These are phyloP conservation scores for Drosophila sp. DNA, from an alignment of 1,140 invertebrate species.

Conservation along the genomic window DNA sequence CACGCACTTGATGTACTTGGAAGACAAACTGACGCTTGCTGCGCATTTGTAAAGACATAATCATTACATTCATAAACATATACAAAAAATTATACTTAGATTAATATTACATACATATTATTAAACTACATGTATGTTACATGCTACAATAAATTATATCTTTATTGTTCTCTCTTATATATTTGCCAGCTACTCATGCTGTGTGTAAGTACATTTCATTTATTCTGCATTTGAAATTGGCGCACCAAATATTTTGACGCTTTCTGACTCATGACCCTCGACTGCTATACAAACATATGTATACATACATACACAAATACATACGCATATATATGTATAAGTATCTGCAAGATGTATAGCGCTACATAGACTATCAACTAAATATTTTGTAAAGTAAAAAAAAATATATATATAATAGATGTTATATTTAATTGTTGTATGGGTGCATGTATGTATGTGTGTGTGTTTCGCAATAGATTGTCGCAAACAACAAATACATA, in stretches of 20 bases:
- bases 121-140: slow-evolving; percentile 65
- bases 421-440: slow-evolving; percentile 47
- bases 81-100: slow-evolving; percentile 55
- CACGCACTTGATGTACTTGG: slow-evolving; percentile 60
- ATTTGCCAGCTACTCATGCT: slow-evolving; percentile 5
- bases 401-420: slow-evolving; percentile 45
- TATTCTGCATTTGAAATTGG: slow-evolving; percentile 36
- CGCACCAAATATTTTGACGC: slow-evolving; percentile 66
- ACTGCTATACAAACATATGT: slow-evolving; percentile 50
- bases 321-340: not conserved
- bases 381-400: slow-evolving; percentile 58
- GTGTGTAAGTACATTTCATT: slow-evolving; percentile 30
- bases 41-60: slow-evolving; percentile 53
- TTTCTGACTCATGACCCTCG: slow-evolving; percentile 67
- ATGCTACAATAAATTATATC: slow-evolving; percentile 76
- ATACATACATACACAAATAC: slow-evolving; percentile 39
- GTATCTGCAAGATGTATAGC: slow-evolving; percentile 27
- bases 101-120: slow-evolving; percentile 58
- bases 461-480: slow-evolving; percentile 17
- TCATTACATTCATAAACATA: slow-evolving; percentile 49
- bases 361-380: slow-evolving; percentile 57
- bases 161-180: slow-evolving; percentile 66
- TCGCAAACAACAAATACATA: slow-evolving; percentile 1
- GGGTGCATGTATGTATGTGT: slow-evolving; percentile 9
- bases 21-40: slow-evolving; percentile 70